These are phyloP conservation scores for Hydrotaea diabolus DNA, from an alignment of 2,888 invertebrate genomes.

Conservation along the genomic window DNA sequence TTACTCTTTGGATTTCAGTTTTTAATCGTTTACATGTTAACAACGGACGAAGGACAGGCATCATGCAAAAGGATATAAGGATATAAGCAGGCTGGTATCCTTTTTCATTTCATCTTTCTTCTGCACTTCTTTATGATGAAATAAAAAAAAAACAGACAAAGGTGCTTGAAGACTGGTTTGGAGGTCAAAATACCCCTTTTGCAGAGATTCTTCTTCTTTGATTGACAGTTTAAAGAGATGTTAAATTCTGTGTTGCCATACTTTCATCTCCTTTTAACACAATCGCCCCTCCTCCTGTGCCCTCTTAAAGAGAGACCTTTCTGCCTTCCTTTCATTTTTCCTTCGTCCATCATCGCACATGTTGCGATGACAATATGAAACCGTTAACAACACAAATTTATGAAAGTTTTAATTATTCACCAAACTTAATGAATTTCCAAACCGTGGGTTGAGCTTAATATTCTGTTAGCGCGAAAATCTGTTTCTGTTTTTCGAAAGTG, in stretches of 20 bases:
- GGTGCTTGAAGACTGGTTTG: too few species aligned
- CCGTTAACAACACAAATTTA: constrained; percentile 3
- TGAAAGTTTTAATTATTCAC: background rate
- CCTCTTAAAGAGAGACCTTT: too few species aligned
- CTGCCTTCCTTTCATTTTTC: background rate
- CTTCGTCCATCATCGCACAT: background rate
- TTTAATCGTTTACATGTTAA: too few species aligned
- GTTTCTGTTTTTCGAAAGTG: too few species aligned
- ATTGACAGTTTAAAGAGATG: constrained; percentile 51
- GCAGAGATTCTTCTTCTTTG: constrained; percentile 10
- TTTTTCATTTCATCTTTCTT: background rate
- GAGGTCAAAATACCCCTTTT: background rate
- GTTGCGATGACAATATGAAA: background rate
- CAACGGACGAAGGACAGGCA: background rate
- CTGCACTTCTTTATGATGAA: too few species aligned
- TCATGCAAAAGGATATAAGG: background rate
- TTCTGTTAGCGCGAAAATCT: too few species aligned
- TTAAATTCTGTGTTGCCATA: constrained; percentile 20
- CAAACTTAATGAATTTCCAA: constrained; percentile 12
- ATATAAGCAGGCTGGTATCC: background rate
- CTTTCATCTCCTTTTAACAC: background rate
- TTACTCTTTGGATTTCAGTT: too few species aligned
- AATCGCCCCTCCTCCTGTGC: too few species aligned
- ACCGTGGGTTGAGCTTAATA: background rate
- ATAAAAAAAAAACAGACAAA: too few species aligned